Evolutionary conservation across 2,888 invertebrate species (phyloP).

Genomic region (Digitonthophagus gazella): DNA sequence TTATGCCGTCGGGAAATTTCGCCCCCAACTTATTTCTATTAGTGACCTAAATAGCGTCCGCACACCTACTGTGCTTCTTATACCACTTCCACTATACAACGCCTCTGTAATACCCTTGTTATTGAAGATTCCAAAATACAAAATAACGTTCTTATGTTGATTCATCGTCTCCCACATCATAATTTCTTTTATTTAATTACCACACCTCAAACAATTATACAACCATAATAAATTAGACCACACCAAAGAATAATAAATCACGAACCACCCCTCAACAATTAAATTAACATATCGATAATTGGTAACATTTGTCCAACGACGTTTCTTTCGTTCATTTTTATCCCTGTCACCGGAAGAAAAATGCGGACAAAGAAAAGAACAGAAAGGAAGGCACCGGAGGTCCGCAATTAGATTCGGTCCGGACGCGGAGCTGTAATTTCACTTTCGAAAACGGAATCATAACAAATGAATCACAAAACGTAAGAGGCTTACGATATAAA

Average conservation of each 20-base stretch:
- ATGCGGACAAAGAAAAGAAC: neutral
- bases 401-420: conserved; percentile 25
- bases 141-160: too few relatives aligned
- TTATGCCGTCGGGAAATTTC: conserved; percentile 23
- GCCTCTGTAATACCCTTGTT: too few relatives aligned
- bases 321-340: neutral
- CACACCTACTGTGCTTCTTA: neutral
- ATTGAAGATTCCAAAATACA: too few relatives aligned
- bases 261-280: neutral
- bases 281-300: neutral
- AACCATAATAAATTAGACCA: neutral
- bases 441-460: conserved; percentile 26
- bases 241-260: neutral
- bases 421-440: conserved; percentile 20
- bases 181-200: too few relatives aligned
- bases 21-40: conserved; percentile 27
- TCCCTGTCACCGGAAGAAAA: conserved; percentile 3
- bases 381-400: conserved; percentile 17
- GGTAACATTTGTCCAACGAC: neutral
- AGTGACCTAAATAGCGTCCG: conserved; percentile 24
- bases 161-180: too few relatives aligned
- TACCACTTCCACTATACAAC: neutral
- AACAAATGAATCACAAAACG: conserved; percentile 29
- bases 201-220: neutral
- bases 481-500: conserved; percentile 32